Evolutionary conservation across 2,113 vertebrate species (phyloP).

Genomic region (Chunga burmeisteri): DNA sequence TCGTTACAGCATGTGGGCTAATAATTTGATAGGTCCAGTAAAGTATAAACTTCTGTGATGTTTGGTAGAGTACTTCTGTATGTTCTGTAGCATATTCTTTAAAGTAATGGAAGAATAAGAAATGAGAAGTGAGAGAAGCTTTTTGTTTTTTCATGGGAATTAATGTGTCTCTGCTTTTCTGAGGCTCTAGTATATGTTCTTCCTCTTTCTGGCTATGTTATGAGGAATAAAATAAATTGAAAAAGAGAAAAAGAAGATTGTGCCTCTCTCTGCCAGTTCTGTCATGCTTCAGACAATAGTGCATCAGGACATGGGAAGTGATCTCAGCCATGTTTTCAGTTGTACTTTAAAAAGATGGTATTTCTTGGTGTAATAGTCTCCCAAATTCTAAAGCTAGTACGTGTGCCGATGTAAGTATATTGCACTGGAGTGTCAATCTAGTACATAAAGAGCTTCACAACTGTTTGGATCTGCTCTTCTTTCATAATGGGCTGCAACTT

Average conservation of each 20-base stretch:
- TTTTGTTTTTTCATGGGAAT: neutral
- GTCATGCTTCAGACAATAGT: neutral
- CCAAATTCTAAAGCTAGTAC: neutral
- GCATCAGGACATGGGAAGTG: neutral
- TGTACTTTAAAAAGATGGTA: neutral
- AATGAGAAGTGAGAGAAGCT: neutral
- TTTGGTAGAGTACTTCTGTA: neutral
- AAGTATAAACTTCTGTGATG: neutral
- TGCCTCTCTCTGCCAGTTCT: neutral
- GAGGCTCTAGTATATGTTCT: neutral
- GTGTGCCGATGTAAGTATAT: neutral
- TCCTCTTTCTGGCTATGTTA: neutral
- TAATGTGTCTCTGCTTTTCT: neutral
- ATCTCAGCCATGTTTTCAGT: neutral
- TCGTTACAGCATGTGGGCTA: neutral
- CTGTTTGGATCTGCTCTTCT: constrained; percentile 32
- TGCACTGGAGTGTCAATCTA: neutral
- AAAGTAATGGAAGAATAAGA: neutral
- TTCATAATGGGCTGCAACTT: constrained; percentile 64
- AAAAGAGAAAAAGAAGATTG: neutral
- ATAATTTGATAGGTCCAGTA: neutral
- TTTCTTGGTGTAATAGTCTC: neutral
- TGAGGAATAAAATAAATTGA: neutral
- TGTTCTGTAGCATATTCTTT: neutral
- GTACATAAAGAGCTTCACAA: neutral